These are phyloP conservation scores for Tanytarsus gracilentus DNA, from an alignment of 2,888 invertebrate species.

Conservation along the genomic window DNA sequence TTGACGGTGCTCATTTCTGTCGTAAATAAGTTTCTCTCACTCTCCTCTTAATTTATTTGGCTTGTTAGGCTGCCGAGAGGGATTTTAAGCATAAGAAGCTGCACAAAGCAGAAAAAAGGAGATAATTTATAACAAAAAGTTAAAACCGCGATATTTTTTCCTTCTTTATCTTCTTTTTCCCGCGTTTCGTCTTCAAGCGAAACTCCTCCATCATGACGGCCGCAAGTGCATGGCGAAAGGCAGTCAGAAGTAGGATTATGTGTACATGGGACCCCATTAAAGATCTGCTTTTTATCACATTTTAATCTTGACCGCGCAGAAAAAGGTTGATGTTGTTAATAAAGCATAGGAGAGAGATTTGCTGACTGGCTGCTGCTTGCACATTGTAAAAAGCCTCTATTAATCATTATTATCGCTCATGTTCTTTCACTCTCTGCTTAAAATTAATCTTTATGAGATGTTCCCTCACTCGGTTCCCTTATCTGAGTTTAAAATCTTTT, in stretches of 20 bases:
- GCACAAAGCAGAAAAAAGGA: constrained; percentile 4
- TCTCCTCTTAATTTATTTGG: constrained; percentile 27
- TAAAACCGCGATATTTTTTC: constrained; percentile 1
- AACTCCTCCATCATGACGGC: neutral
- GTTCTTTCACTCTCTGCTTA: neutral
- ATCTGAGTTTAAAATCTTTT: too few species aligned
- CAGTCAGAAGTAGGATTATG: too few species aligned
- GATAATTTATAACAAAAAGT: constrained; percentile 21
- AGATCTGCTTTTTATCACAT: constrained; percentile 12
- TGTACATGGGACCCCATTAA: neutral
- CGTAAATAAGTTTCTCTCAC: constrained; percentile 27
- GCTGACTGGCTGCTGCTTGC: too few species aligned
- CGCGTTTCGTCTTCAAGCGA: neutral
- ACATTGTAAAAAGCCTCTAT: constrained; percentile 8
- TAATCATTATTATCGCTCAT: constrained; percentile 10
- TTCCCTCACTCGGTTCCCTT: too few species aligned
- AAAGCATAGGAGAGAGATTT: constrained; percentile 2
- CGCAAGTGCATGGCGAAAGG: too few species aligned
- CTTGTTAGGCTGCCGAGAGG: constrained; percentile 25
- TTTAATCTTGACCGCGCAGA: constrained; percentile 12
- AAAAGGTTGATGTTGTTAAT: constrained; percentile 10
- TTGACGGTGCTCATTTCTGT: neutral
- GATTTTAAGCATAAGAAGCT: constrained; percentile 5
- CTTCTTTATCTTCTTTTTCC: neutral
- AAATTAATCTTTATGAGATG: too few species aligned